Evolutionary conservation across 2,113 vertebrate genomes (phyloP).

Genomic region (Peromyscus leucopus): DNA sequence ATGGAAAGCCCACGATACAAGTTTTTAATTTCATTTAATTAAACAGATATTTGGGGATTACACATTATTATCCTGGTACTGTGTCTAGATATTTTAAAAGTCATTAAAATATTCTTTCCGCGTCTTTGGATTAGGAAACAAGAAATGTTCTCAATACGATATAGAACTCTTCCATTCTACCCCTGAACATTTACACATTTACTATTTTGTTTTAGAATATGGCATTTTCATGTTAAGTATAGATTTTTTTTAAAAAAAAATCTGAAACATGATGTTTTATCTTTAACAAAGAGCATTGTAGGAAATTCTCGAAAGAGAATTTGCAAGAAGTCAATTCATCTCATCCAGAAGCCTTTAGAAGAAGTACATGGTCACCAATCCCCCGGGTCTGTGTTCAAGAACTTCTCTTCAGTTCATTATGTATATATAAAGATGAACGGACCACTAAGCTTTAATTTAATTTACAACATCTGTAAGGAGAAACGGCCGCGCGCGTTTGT

Average conservation of each 20-base stretch:
- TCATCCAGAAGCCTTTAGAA: background rate
- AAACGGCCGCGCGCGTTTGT: background rate
- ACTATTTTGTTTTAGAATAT: background rate
- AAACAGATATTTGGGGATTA: background rate
- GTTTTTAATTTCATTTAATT: constrained; percentile 1
- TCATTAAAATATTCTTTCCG: background rate
- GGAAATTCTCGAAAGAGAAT: background rate
- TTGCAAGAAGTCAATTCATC: background rate
- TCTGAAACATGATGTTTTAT: background rate
- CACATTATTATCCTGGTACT: background rate
- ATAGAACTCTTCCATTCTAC: background rate
- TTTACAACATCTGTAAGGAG: background rate
- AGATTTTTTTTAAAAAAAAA: background rate
- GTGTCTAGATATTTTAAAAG: background rate
- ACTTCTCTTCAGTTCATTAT: background rate
- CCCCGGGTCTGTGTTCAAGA: background rate
- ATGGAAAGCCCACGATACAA: background rate
- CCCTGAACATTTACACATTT: background rate
- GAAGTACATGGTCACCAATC: constrained; percentile 4
- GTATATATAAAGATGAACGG: background rate
- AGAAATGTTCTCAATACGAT: background rate
- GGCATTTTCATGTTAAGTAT: background rate
- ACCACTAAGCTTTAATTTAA: constrained; percentile 20
- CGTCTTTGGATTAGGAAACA: background rate
- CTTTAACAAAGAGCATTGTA: background rate